A percentile compares a stretch with the other conserved stretches of the same genome.
Evolutionary conservation across 2,113 vertebrate genomes (phyloP).

Genomic region (Acanthochromis polyacanthus): DNA sequence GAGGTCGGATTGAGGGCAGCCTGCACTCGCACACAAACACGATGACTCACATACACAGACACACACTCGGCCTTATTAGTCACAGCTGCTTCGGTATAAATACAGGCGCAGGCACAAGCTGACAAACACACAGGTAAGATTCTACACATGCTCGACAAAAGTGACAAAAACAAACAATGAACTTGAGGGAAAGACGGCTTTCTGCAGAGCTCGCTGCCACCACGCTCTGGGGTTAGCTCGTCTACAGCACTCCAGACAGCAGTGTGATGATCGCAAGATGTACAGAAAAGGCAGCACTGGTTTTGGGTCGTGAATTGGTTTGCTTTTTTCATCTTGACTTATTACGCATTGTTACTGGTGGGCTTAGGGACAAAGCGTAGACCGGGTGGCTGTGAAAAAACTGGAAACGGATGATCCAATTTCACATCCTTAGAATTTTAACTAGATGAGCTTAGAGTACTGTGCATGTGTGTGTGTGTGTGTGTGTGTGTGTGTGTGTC

Average conservation of each 20-base stretch:
- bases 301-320: neutral
- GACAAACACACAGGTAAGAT: constrained; percentile 1
- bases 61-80: constrained; percentile 23
- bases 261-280: neutral
- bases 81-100: constrained; percentile 13
- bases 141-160: neutral
- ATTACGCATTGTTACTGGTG: constrained; percentile 27
- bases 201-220: neutral
- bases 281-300: constrained; percentile 2
- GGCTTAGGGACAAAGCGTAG: constrained; percentile 25
- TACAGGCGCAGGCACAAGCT: neutral
- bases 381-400: constrained; percentile 43
- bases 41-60: constrained; percentile 7
- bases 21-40: constrained; percentile 25
- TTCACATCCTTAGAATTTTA: constrained; percentile 67
- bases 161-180: neutral
- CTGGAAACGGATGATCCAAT: constrained; percentile 56
- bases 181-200: neutral
- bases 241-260: neutral
- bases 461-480: constrained; percentile 19
- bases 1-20: constrained; percentile 38
- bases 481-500: constrained; percentile 23
- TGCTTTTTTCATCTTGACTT: constrained; percentile 19
- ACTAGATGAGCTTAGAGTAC: constrained; percentile 51
- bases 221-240: constrained; percentile 8